Percentiles rank a stretch among this genome's conserved stretches.
phyloP scores from a whole-genome alignment of 2,888 invertebrate species.

The Drosophila buzzatii region DNA sequence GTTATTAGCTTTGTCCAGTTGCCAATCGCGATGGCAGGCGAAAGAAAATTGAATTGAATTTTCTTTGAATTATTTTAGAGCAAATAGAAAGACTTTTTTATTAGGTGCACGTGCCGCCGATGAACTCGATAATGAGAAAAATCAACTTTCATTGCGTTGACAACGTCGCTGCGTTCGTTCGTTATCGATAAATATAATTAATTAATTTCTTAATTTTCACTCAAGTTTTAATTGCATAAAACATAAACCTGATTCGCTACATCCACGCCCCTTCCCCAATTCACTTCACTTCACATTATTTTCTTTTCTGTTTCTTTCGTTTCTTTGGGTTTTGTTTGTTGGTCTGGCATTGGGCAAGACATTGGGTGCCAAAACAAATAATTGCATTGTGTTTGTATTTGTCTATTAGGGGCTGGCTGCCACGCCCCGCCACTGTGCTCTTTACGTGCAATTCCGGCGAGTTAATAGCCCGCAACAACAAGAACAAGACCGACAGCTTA shows the following conservation, averaged over 20 bases:
- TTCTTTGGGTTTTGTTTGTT: conserved; percentile 3
- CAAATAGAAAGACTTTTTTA: conserved; percentile 6
- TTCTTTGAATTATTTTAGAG: neutral
- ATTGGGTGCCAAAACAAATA: conserved; percentile 55
- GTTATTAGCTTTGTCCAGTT: neutral
- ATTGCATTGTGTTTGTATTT: conserved; percentile 71
- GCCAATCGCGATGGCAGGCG: neutral
- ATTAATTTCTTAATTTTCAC: conserved; percentile 21
- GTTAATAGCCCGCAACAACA: conserved; percentile 63
- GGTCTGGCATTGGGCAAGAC: conserved; percentile 5
- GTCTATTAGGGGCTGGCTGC: conserved; percentile 49
- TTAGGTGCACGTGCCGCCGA: conserved; percentile 6
- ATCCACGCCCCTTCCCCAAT: neutral
- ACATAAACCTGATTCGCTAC: conserved; percentile 3
- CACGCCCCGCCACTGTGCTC: conserved; percentile 31
- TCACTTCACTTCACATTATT: conserved; percentile 3
- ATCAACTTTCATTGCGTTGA: conserved; percentile 9
- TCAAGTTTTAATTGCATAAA: conserved; percentile 37
- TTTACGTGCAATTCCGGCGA: conserved; percentile 61
- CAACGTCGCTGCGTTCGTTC: neutral
- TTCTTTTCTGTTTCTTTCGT: neutral
- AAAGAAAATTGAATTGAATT: conserved; percentile 3
- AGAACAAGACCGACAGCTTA: conserved; percentile 37
- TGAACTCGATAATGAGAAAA: conserved; percentile 2
- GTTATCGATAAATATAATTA: conserved; percentile 16